phyloP scores from a whole-genome alignment of 2,113 vertebrate genomes.

The Barbus barbus region DNA sequence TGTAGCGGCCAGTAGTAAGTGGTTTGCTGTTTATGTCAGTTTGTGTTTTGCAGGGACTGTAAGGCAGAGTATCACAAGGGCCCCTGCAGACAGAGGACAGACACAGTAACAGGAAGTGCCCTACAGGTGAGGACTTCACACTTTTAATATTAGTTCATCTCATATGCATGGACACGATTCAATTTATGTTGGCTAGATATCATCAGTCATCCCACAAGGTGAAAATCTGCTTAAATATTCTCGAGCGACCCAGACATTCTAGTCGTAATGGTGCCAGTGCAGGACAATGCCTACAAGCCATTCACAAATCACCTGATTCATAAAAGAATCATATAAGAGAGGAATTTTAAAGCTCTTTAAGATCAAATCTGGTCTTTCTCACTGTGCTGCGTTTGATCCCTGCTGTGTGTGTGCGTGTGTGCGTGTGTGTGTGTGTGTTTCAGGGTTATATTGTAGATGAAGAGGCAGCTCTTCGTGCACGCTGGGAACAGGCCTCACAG shows the following conservation, averaged over 20 bases:
- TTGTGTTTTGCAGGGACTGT: constrained; percentile 88
- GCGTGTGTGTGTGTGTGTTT: not conserved
- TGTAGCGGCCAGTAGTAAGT: not conserved
- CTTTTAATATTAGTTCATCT: not conserved
- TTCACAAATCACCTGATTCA: constrained; percentile 26
- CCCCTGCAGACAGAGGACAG: constrained; percentile 45
- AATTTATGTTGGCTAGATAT: constrained; percentile 10
- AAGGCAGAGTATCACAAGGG: constrained; percentile 82
- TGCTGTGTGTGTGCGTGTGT: not conserved
- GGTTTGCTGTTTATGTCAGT: constrained; percentile 39
- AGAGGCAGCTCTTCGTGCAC: constrained; percentile 76
- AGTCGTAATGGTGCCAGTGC: not conserved
- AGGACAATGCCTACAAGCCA: not conserved
- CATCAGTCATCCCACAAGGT: constrained; percentile 28
- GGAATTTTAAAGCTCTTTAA: not conserved
- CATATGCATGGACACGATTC: constrained; percentile 10
- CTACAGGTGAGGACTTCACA: constrained; percentile 59
- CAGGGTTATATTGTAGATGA: constrained; percentile 81
- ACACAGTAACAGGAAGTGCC: constrained; percentile 32
- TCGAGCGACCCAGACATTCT: not conserved
- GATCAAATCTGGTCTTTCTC: not conserved
- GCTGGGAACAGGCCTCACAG: constrained; percentile 85
- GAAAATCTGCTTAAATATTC: no score
- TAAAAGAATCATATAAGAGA: not conserved
- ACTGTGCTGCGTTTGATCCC: not conserved